Base-by-base conservation (phyloP, 2,113 vertebrate species). In the Perca fluviatilis region DNA sequence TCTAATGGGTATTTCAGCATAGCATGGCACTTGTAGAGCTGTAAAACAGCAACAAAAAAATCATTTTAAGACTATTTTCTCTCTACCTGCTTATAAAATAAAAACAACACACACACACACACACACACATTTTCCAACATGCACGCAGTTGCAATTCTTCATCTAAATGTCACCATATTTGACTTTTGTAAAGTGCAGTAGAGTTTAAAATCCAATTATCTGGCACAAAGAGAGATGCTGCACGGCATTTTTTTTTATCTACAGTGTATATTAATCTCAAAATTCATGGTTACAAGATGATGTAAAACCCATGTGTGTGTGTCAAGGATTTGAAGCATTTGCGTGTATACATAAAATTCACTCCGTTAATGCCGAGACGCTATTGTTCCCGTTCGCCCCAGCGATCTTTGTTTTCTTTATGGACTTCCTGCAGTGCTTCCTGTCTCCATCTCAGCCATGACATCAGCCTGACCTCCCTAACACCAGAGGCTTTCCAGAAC, bases 381-480 rank as follows among this genome's bases (percentile, higher is more conserved):
- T 51, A 91, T 91, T 93, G 91, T 92, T 89, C 80, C 78, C 43
- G 6, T 54, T 61, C 53, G 62, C n/a, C 66, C 3, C 70, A 68
- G 50, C 16, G 5, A 77, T 64, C 76, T 86, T 89, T 87, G 81
- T 86, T 60, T 85, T 87, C 67, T 85, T 82, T 76, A 84, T n/a
- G 25, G 36, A 74, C 85, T 89, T 93, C 92, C 93, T 81, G 82
- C 56, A 7, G 40, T 46, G 19, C 85, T 87, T 94, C 93, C 93
- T 90, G 86, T 78, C 86, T 83, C 85, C 51, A 21, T 85, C 79
- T 74, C 63, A 65, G 82, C 61, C 0, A 18, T 62, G 78, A 79
- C 78, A 61, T 56, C 75, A 74, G 12, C 16, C 21, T 62, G 76
- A 88, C 87, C 83, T 61, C 50, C 25, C 11, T 6, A 16, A 69